Evolutionary conservation across 2,888 invertebrate species (phyloP).

Genomic region (Phasia obesa): DNA sequence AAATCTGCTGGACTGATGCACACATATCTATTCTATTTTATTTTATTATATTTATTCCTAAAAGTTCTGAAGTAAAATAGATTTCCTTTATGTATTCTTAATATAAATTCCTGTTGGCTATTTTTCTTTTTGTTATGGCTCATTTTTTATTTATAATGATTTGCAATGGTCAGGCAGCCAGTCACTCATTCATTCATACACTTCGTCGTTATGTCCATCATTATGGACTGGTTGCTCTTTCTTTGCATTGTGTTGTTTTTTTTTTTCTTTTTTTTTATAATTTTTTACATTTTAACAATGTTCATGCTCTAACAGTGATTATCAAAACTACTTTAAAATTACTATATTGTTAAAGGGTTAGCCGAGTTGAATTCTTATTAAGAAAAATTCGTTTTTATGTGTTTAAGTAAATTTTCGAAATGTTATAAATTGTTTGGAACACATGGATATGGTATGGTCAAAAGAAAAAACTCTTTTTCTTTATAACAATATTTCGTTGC

Average conservation of each 20-base stretch:
- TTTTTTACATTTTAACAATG: slow-evolving; percentile 28
- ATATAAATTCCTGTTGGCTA: slow-evolving; percentile 58
- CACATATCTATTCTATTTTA: slow-evolving; percentile 16
- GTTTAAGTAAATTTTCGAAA: too few species aligned
- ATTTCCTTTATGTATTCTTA: slow-evolving; percentile 33
- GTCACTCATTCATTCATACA: slow-evolving; percentile 50
- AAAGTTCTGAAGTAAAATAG: slow-evolving; percentile 36
- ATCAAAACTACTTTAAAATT: slow-evolving; percentile 57
- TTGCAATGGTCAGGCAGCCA: slow-evolving; percentile 64
- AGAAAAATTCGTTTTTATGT: too few species aligned
- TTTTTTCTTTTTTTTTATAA: not conserved
- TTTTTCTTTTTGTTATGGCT: slow-evolving; percentile 66
- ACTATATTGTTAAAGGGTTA: slow-evolving; percentile 23
- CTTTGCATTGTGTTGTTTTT: slow-evolving; percentile 8
- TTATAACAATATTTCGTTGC: too few species aligned
- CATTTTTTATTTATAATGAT: slow-evolving; percentile 68
- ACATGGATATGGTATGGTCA: too few species aligned
- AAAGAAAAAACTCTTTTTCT: too few species aligned
- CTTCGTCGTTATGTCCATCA: slow-evolving; percentile 26
- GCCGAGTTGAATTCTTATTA: not conserved
- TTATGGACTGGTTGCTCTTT: slow-evolving; percentile 20
- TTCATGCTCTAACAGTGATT: slow-evolving; percentile 49
- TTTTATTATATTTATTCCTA: slow-evolving; percentile 50
- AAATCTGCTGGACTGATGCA: not conserved
- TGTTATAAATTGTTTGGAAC: not conserved